phyloP scores from a whole-genome alignment of 2,888 invertebrate genomes.

The Nesidiocoris tenuis region DNA sequence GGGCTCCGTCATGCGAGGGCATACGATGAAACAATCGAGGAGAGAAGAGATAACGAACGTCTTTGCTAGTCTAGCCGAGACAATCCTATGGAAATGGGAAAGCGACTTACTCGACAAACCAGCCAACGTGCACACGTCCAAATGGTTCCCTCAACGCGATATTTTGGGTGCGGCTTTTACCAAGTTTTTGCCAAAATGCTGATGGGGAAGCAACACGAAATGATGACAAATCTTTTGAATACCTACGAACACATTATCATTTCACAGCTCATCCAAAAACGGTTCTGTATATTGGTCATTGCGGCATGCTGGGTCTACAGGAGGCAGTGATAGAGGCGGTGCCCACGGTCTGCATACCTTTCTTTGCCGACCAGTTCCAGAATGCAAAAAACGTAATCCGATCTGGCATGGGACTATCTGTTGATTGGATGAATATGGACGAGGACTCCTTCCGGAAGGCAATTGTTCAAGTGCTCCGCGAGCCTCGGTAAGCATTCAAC shows the following conservation, averaged over 20 bases:
- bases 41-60: slow-evolving; percentile 62
- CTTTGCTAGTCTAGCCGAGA: slow-evolving; percentile 64
- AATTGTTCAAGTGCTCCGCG: slow-evolving; percentile 12
- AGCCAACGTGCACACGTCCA: slow-evolving; percentile 63
- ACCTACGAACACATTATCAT: too few relatives aligned
- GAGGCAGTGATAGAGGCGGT: slow-evolving; percentile 68
- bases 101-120: slow-evolving; percentile 61
- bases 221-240: too few relatives aligned
- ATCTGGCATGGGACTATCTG: slow-evolving; percentile 60
- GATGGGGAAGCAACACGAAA: too few relatives aligned
- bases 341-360: slow-evolving; percentile 65
- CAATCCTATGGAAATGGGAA: slow-evolving; percentile 80
- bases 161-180: slow-evolving; percentile 71
- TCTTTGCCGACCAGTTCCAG: slow-evolving; percentile 67
- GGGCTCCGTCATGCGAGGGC: slow-evolving; percentile 70
- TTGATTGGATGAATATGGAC: slow-evolving; percentile 48
- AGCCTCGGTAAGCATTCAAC: slow-evolving; percentile 22
- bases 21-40: slow-evolving; percentile 64
- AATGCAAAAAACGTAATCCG: slow-evolving; percentile 61
- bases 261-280: slow-evolving; percentile 66
- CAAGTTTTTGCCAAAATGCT: too few relatives aligned
- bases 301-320: slow-evolving; percentile 68
- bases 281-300: slow-evolving; percentile 69
- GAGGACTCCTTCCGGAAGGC: slow-evolving; percentile 25
- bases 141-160: slow-evolving; percentile 77